phyloP scores from a whole-genome alignment of 2,113 vertebrate genomes.

The Ceuthmochares aereus region DNA sequence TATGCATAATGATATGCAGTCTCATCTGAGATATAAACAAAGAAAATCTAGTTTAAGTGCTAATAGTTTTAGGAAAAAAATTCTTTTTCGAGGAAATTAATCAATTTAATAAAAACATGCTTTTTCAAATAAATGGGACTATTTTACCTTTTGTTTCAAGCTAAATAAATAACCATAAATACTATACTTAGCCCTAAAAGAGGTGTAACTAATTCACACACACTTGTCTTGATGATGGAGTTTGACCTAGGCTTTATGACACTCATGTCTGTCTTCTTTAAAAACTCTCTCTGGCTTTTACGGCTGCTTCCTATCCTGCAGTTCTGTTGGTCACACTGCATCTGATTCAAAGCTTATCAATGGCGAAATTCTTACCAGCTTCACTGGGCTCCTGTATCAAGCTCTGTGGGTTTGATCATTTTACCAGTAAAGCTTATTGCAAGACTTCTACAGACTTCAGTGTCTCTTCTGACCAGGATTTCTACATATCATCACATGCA shows the following conservation, averaged over 20 bases:
- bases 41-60: conserved; percentile 33
- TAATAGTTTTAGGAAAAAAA: conserved; percentile 61
- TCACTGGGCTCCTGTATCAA: not conserved
- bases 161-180: conserved; percentile 65
- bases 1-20: conserved; percentile 42
- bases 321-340: not conserved
- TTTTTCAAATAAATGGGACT: conserved; percentile 57
- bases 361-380: not conserved
- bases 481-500: not conserved
- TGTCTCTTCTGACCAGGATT: not conserved
- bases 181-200: conserved; percentile 1
- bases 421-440: not conserved
- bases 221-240: not conserved
- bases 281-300: not conserved
- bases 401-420: not conserved
- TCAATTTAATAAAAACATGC: conserved; percentile 64
- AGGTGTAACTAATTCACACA: not conserved
- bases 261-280: not conserved
- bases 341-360: not conserved
- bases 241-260: conserved; percentile 13
- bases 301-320: not conserved
- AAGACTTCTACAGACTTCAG: not conserved
- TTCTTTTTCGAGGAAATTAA: conserved; percentile 62
- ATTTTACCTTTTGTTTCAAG: conserved; percentile 63
- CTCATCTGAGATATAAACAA: conserved; percentile 37